These are phyloP conservation scores for Tinea semifulvella DNA, from an alignment of 2,888 invertebrate species.

Conservation along the genomic window DNA sequence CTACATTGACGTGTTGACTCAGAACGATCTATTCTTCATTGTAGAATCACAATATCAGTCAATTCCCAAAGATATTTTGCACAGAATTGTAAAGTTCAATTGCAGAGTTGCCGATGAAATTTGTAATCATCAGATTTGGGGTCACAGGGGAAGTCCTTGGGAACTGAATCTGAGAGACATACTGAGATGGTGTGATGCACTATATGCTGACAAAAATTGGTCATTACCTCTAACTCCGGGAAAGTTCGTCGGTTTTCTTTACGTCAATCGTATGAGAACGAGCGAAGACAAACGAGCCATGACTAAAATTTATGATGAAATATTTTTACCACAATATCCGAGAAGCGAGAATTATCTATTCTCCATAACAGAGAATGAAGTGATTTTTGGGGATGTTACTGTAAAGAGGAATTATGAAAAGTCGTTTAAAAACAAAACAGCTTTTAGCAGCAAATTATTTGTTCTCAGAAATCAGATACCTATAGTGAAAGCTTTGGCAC, in stretches of 20 bases:
- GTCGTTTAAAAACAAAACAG: conserved; percentile 35
- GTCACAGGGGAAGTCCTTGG: conserved; percentile 88
- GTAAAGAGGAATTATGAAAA: conserved; percentile 49
- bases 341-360: conserved; percentile 64
- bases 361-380: conserved; percentile 62
- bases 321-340: conserved; percentile 57
- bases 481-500: conserved; percentile 79
- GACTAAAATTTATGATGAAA: conserved; percentile 48
- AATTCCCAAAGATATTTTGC: conserved; percentile 68
- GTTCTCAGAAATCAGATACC: conserved; percentile 69
- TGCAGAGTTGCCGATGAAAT: conserved; percentile 72
- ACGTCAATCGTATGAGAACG: conserved; percentile 87
- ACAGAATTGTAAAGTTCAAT: conserved; percentile 83
- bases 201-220: conserved; percentile 49
- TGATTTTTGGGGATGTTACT: conserved; percentile 73
- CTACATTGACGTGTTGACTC: conserved; percentile 70
- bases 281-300: conserved; percentile 79
- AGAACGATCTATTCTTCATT: conserved; percentile 74
- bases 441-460: conserved; percentile 46
- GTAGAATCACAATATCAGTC: conserved; percentile 70
- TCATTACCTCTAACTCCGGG: conserved; percentile 52
- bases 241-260: conserved; percentile 79
- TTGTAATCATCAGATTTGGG: conserved; percentile 72
- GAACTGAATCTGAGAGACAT: conserved; percentile 98
- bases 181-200: conserved; percentile 89